Base-by-base conservation (phyloP, 2,888 invertebrate species). In the Drosophila pegasa region DNA sequence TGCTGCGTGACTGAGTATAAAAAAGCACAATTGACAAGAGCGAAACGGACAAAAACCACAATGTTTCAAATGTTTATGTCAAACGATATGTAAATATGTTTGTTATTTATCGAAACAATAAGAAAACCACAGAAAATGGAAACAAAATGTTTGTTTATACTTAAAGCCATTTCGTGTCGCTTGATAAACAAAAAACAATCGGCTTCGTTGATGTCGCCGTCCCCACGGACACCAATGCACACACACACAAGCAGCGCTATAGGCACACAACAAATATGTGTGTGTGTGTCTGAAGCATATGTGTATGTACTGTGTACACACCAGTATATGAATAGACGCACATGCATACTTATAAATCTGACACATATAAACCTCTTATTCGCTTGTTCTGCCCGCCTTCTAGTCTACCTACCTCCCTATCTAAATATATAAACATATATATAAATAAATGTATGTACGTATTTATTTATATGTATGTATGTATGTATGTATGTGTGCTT, bases 61-160 rank as follows among this genome's bases (percentile, higher is more conserved):
- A 80, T 89, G 89, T 86, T 71, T 73, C 69, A 86, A 72, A 81
- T n/a, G 72, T 75, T 71, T 80, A 60, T 78, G 86, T 87, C 76
- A 85, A 89, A 71, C 64, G 75, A 79, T 85, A 86, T 85, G 83
- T 89, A 89, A 75, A 88, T 89, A 82, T 89, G 83, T 89, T 74
- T 73, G 71, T 71, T 73, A 59, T 77, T 87, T 78, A 75, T 64
- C 63, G 61, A 67, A 76, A 78, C 68, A 58, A 64, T 52, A 69
- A 61, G 54, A 27, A 29, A 55, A 40, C 31, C 54, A 70, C 57
- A 54, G 37, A 64, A 59, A 87, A 83, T 59, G 66, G 54, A 68
- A 82, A 51, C 75, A 77, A 79, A 88, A 75, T 77, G 73, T 86
- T 88, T 85, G 88, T 88, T 86, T 86, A 79, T 74, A 79, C 71